These are phyloP conservation scores for Shargacucullia verbasci DNA, from an alignment of 2,888 invertebrate species.

Conservation along the genomic window DNA sequence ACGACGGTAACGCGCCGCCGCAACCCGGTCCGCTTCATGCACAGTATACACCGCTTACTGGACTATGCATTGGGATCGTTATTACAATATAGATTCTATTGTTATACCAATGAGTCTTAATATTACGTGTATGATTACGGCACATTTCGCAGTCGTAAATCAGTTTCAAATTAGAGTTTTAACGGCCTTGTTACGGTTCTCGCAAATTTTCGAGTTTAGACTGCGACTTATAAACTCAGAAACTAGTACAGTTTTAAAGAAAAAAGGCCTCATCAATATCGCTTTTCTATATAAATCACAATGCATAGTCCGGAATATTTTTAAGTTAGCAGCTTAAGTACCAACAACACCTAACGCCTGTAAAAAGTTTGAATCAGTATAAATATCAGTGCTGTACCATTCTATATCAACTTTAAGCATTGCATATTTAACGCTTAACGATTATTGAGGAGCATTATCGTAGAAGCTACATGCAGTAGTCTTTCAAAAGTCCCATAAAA, in stretches of 20 bases:
- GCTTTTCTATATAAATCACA: conserved; percentile 23
- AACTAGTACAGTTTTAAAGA: too few relatives aligned
- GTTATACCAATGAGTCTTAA: too few relatives aligned
- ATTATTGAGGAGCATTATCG: too few relatives aligned
- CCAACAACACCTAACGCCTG: conserved; percentile 14
- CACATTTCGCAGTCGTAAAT: too few relatives aligned
- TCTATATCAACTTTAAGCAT: conserved; percentile 10
- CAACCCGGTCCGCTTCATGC: conserved; percentile 68
- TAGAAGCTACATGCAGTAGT: conserved; percentile 24
- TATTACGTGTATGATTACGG: too few relatives aligned
- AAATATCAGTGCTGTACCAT: conserved; percentile 25
- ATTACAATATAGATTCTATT: too few relatives aligned
- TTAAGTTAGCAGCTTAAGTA: conserved; percentile 47
- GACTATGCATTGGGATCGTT: conserved; percentile 30
- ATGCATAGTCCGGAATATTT: conserved; percentile 44
- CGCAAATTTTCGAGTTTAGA: too few relatives aligned
- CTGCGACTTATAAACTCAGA: too few relatives aligned
- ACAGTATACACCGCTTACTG: conserved; percentile 36
- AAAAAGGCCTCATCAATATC: neutral
- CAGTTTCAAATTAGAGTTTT: too few relatives aligned
- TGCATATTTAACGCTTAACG: conserved; percentile 14
- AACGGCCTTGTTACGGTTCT: too few relatives aligned
- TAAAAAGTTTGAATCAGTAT: conserved; percentile 12
- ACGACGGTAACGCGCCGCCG: conserved; percentile 94
- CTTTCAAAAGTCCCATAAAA: neutral